A percentile compares a stretch with the other conserved stretches of the same genome.
Evolutionary conservation across 2,113 vertebrate species (phyloP).

Genomic region (Cranoglanis bouderius): DNA sequence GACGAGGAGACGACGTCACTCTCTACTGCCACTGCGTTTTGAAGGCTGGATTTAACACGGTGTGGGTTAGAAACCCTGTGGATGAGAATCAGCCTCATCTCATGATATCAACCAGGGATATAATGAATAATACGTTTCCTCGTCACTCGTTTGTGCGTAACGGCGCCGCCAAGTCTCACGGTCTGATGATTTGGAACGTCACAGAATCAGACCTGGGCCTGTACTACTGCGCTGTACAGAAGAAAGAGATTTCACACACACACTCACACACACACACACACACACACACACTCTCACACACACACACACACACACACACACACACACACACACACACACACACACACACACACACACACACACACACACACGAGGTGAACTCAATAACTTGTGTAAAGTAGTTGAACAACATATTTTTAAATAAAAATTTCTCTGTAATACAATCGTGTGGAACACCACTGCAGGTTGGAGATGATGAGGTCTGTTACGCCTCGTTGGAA

Average conservation of each 20-base stretch:
- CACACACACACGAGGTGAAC: not conserved
- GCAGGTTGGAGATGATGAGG: not conserved
- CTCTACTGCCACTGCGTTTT: constrained; percentile 1
- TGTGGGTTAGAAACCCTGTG: constrained; percentile 35
- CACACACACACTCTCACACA: no score
- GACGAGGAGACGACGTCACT: constrained; percentile 44
- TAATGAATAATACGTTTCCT: no score
- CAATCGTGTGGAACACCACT: not conserved
- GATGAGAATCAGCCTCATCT: constrained; percentile 25
- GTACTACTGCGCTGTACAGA: constrained; percentile 47
- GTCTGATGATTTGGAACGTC: constrained; percentile 51
- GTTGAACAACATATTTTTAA: no score
- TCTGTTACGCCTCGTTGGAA: not conserved
- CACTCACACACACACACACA: not conserved
- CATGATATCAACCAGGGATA: rapidly evolving
- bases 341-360: not conserved
- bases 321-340: not conserved
- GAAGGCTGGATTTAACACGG: not conserved
- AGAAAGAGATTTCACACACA: not conserved
- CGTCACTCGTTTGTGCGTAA: constrained; percentile 12
- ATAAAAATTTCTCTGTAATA: no score
- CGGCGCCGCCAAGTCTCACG: not conserved
- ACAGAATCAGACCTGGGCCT: constrained; percentile 48
- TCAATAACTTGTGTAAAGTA: not conserved
- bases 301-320: not conserved